Conservation (phyloP, 2,888 invertebrate genomes). For the Nomada fucata region DNA sequence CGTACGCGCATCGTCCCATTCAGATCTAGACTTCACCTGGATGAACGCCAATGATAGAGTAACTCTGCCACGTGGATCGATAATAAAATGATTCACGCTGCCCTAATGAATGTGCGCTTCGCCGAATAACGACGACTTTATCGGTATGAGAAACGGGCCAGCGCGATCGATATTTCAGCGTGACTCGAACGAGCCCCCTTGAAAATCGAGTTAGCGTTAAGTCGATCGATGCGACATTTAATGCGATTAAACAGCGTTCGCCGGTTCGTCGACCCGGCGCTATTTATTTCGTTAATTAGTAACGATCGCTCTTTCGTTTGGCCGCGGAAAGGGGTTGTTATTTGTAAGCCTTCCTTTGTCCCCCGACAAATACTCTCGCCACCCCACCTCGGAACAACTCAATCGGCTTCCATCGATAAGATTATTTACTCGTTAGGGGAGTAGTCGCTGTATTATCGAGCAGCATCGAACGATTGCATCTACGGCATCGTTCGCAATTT, state of each 20-base stretch:
- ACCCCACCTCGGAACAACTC: slow-evolving; percentile 23
- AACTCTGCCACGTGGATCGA: slow-evolving; percentile 34
- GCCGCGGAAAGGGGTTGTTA: neutral
- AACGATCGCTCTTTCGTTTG: slow-evolving; percentile 8
- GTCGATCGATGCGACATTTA: slow-evolving; percentile 32
- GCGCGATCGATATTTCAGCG: slow-evolving; percentile 31
- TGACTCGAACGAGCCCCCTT: neutral
- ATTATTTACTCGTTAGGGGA: slow-evolving; percentile 50
- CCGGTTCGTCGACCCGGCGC: slow-evolving; percentile 26
- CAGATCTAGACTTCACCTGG: slow-evolving; percentile 39
- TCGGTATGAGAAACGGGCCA: neutral
- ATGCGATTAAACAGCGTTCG: slow-evolving; percentile 36
- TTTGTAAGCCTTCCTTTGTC: slow-evolving; percentile 18
- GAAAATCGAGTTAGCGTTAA: slow-evolving; percentile 23
- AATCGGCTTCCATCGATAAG: slow-evolving; percentile 34
- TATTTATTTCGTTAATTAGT: slow-evolving; percentile 39
- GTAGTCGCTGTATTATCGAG: slow-evolving; percentile 41
- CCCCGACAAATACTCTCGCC: neutral
- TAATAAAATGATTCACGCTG: slow-evolving; percentile 51
- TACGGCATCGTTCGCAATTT: slow-evolving; percentile 40
- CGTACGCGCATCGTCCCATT: slow-evolving; percentile 47
- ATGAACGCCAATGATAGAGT: slow-evolving; percentile 33
- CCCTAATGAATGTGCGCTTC: neutral
- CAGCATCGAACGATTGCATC: slow-evolving; percentile 35
- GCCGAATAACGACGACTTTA: slow-evolving; percentile 9